Conservation (phyloP, 1,140 invertebrate species). For the Anthonomus grandis region DNA sequence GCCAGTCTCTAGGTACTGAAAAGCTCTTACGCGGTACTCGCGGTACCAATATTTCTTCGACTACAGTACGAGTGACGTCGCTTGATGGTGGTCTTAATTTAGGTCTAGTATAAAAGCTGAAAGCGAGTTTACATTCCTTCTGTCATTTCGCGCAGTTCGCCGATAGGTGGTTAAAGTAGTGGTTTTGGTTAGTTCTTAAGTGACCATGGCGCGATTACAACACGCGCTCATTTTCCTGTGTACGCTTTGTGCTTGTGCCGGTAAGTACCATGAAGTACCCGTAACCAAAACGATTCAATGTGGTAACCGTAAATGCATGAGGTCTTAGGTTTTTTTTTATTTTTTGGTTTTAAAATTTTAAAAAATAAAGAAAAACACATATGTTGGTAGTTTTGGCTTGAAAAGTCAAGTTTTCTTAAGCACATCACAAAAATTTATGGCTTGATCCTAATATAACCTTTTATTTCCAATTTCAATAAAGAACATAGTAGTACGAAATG, state of each 20-base stretch:
- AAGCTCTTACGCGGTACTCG: conserved; percentile 10
- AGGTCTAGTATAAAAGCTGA: conserved; percentile 48
- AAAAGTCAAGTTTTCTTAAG: not conserved
- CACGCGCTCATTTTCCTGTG: conserved; percentile 37
- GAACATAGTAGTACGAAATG: too few species aligned
- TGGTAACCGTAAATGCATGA: not conserved
- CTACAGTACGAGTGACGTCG: conserved; percentile 42
- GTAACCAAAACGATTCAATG: conserved; percentile 32
- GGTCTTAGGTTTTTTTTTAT: not conserved
- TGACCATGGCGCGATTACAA: conserved; percentile 42
- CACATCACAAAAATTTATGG: not conserved
- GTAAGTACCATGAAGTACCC: conserved; percentile 46
- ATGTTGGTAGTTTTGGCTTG: not conserved
- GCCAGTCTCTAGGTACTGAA: conserved; percentile 16
- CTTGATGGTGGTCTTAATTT: conserved; percentile 43
- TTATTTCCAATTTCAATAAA: too few species aligned
- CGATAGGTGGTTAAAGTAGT: conserved; percentile 32
- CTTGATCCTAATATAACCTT: not conserved
- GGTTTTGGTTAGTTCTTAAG: conserved; percentile 30
- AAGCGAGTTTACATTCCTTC: conserved; percentile 38
- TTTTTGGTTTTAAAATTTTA: not conserved
- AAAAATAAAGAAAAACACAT: not conserved
- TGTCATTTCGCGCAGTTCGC: conserved; percentile 34
- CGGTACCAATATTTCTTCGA: conserved; percentile 22
- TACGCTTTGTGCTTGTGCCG: conserved; percentile 37